Base-by-base conservation (phyloP, 1,140 invertebrate species). In the Orussus abietinus region DNA sequence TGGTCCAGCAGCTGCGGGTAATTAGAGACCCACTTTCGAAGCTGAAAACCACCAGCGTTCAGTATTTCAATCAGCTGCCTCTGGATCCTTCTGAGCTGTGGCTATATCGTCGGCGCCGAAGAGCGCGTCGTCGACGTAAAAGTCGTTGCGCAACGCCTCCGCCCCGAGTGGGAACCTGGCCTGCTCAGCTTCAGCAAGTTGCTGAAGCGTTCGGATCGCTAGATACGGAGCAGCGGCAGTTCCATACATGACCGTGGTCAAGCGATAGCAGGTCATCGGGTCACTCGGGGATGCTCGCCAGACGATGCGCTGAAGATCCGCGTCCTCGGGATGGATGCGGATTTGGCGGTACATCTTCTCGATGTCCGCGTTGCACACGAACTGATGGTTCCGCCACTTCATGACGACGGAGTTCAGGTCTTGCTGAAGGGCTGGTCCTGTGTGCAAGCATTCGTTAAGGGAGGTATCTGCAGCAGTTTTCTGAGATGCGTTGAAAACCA, bases 1-100 rank as follows among this genome's bases (percentile, higher is more conserved):
- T n/a, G n/a, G n/a, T n/a, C n/a, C n/a, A n/a, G n/a, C 3, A 47
- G 9, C 14, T 13, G n/a, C n/a, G 32, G 32, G 3, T 35, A 14
- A 26, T 65, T 62, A 6, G 49, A 49, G 12, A 42, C 32, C 62
- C 58, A 66, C 45, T 65, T 65, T 5, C 53, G 30, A 0, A 68
- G 26, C 22, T 45, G 12, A 12, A 65, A 44, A 10, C 51, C 41
- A 21, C 46, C 59, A 21, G n/a, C 25, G 5, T 13, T 5, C 7
- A 57, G 12, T 2, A 62, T 5, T 13, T 14, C 4, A 2, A 42
- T 25, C 6, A 66, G 9, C 32, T 64, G n/a, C 15, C 3, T 35
- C 3, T 12, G 46, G 28, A 1, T 57, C 22, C 18, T 34, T 11
- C 7, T 51, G 5, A 6, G 54, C 53, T 15, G 50, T 37, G 6